Evolutionary conservation across 2,888 invertebrate genomes (phyloP).

Genomic region (Pachymerium ferrugineum): DNA sequence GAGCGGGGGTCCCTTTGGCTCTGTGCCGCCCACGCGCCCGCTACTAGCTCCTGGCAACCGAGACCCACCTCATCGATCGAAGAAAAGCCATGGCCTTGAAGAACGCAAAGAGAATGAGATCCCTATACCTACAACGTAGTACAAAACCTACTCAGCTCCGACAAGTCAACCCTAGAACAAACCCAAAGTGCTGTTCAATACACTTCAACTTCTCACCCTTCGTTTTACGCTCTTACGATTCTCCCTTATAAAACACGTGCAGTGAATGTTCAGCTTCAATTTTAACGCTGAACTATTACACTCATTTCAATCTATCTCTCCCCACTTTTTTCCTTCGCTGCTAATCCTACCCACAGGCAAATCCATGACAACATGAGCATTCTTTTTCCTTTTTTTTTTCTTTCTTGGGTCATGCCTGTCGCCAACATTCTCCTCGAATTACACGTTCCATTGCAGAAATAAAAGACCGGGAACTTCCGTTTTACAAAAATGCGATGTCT

Average conservation of each 20-base stretch:
- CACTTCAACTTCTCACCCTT: background rate
- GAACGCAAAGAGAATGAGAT: no score
- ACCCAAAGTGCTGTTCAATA: no score
- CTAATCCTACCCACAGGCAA: background rate
- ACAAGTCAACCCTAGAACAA: no score
- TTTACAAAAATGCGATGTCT: no score
- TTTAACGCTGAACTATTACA: slow-evolving; percentile 5
- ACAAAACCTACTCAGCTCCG: no score
- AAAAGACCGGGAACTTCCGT: no score
- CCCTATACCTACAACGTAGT: no score
- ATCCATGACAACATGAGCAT: background rate
- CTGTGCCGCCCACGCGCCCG: background rate
- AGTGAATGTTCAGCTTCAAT: background rate
- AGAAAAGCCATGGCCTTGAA: slow-evolving; percentile 21
- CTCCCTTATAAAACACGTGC: no score
- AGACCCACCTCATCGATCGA: slow-evolving; percentile 14
- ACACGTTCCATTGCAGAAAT: no score
- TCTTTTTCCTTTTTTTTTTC: background rate
- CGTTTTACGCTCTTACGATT: no score
- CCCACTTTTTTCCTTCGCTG: background rate
- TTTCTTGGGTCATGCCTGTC: no score
- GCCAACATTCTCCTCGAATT: no score
- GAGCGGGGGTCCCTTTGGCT: background rate
- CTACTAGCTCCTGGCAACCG: background rate
- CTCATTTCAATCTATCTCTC: background rate